phyloP scores from a whole-genome alignment of 64 coral and sea anemone genomes.

The Porites lutea region DNA sequence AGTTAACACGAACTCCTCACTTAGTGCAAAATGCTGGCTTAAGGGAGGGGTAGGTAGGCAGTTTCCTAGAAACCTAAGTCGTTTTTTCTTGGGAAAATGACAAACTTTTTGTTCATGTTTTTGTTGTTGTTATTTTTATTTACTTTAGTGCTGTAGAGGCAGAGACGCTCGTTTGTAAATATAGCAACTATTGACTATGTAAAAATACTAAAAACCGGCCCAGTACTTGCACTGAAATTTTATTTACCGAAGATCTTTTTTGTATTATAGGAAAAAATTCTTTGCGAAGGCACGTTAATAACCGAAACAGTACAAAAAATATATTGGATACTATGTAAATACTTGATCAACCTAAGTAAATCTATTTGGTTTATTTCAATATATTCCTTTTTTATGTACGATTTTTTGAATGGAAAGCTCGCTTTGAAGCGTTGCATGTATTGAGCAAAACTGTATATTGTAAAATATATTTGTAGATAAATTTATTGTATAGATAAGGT shows the following conservation, averaged over 20 bases:
- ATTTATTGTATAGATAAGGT: slow-evolving; percentile 3
- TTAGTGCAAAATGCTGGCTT: too few species aligned
- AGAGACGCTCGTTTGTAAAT: too few species aligned
- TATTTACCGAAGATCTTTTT: too few species aligned
- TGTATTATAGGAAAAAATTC: neutral
- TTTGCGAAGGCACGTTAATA: neutral
- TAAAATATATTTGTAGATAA: slow-evolving; percentile 33
- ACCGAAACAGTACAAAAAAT: neutral
- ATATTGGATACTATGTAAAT: slow-evolving; percentile 13
- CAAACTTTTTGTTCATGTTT: too few species aligned
- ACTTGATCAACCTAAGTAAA: neutral
- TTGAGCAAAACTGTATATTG: slow-evolving; percentile 25
- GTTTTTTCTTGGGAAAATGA: too few species aligned
- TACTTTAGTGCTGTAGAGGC: too few species aligned
- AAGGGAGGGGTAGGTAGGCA: too few species aligned
- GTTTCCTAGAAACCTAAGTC: too few species aligned
- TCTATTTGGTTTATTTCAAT: neutral
- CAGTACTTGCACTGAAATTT: too few species aligned
- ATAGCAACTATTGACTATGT: neutral
- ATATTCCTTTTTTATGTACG: slow-evolving; percentile 3
- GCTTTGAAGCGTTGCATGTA: neutral
- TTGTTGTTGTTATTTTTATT: too few species aligned
- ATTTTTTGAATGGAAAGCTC: slow-evolving; percentile 20
- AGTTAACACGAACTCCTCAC: too few species aligned
- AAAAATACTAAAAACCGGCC: neutral